These are phyloP conservation scores for Meteorus colon DNA, from an alignment of 2,888 invertebrate genomes.

Conservation along the genomic window DNA sequence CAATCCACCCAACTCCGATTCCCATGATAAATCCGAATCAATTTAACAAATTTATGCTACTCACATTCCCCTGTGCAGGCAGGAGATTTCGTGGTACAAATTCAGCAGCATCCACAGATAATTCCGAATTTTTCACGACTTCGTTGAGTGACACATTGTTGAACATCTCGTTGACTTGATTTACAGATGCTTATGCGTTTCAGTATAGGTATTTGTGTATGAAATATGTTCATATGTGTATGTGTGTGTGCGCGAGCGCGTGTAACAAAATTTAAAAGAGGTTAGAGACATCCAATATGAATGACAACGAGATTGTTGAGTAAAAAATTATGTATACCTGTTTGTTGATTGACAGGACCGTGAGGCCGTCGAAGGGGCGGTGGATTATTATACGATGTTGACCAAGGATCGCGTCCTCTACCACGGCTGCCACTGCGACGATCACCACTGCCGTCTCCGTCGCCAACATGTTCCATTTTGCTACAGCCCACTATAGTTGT, in stretches of 20 bases:
- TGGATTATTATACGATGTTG: constrained; percentile 38
- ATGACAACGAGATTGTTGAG: constrained; percentile 5
- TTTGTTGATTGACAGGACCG: constrained; percentile 44
- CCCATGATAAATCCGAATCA: not conserved
- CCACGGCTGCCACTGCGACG: constrained; percentile 58
- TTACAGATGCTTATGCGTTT: constrained; percentile 34
- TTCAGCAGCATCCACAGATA: constrained; percentile 65
- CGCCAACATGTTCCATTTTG: constrained; percentile 62
- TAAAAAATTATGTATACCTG: constrained; percentile 45
- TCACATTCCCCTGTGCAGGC: constrained; percentile 25
- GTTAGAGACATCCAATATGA: constrained; percentile 32
- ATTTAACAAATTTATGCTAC: not conserved
- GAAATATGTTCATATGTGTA: constrained; percentile 23
- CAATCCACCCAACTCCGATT: too few relatives aligned
- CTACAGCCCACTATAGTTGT: not conserved
- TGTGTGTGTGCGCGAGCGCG: not conserved
- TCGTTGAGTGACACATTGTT: constrained; percentile 49
- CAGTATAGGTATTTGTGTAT: too few relatives aligned
- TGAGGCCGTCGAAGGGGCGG: constrained; percentile 61
- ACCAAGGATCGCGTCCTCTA: constrained; percentile 54
- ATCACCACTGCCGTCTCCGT: constrained; percentile 57
- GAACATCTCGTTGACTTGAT: constrained; percentile 33
- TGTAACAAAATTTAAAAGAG: constrained; percentile 25
- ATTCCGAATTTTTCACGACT: constrained; percentile 58
- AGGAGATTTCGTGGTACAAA: constrained; percentile 62